Conservation (phyloP, 2,797 vertebrate genomes). For the Falco berigora region DNA sequence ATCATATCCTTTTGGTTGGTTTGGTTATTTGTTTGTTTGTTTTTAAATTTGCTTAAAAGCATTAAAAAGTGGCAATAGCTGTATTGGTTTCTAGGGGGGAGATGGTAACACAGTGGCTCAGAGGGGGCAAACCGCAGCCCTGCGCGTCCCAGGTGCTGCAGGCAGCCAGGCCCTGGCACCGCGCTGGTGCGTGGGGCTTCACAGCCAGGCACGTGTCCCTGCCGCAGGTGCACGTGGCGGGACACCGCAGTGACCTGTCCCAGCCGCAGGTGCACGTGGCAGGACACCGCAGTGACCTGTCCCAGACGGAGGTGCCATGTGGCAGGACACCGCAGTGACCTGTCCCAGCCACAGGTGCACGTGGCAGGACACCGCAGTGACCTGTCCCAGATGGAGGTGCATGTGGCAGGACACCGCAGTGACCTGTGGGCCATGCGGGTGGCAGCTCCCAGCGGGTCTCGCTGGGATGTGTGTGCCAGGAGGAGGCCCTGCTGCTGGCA, state of each 20-base stretch:
- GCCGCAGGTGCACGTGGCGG: neutral
- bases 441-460: neutral
- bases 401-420: neutral
- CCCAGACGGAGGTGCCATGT: no score
- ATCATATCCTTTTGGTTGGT: neutral
- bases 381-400: no score
- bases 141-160: fast-evolving
- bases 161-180: neutral
- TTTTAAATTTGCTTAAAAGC: neutral
- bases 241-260: no score
- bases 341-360: fast-evolving
- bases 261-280: no score
- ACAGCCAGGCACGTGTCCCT: fast-evolving
- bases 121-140: neutral
- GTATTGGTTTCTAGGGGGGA: fast-evolving
- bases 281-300: neutral
- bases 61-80: neutral
- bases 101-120: neutral
- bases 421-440: neutral
- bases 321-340: no score
- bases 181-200: neutral
- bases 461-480: fast-evolving
- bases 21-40: neutral
- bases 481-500: neutral
- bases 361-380: no score